These are phyloP conservation scores for Epirrita christyi DNA, from an alignment of 2,888 invertebrate genomes.

Conservation along the genomic window DNA sequence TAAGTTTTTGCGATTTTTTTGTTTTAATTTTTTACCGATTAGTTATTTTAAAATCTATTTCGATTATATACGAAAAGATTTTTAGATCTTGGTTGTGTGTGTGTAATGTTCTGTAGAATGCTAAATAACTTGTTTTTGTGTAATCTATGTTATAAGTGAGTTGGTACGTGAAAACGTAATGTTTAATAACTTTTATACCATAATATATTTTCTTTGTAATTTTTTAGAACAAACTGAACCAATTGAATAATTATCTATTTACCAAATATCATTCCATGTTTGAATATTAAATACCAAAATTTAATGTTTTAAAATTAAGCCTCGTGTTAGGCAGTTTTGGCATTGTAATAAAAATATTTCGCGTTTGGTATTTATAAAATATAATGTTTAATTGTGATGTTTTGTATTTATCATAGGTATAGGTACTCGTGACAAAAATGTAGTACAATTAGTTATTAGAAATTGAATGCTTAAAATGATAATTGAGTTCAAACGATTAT, in stretches of 20 bases:
- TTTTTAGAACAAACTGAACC: background rate
- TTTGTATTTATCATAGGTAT: background rate
- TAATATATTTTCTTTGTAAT: background rate
- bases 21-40: too few relatives aligned
- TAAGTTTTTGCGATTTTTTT: too few relatives aligned
- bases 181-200: too few relatives aligned
- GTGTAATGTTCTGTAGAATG: too few relatives aligned
- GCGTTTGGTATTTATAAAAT: background rate
- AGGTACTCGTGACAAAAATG: background rate
- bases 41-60: too few relatives aligned
- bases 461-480: background rate
- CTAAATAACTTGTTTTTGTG: too few relatives aligned
- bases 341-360: background rate
- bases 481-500: background rate
- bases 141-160: too few relatives aligned
- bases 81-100: too few relatives aligned
- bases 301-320: background rate
- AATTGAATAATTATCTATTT: background rate
- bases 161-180: too few relatives aligned
- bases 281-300: background rate
- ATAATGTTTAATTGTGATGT: background rate
- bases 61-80: too few relatives aligned
- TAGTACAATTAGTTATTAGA: background rate
- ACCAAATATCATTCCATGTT: background rate
- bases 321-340: background rate